Evolutionary conservation across 2,113 vertebrate genomes (phyloP), one percentile per base, ranked within the genome.

Genomic region (Muntiacus muntjak): DNA sequence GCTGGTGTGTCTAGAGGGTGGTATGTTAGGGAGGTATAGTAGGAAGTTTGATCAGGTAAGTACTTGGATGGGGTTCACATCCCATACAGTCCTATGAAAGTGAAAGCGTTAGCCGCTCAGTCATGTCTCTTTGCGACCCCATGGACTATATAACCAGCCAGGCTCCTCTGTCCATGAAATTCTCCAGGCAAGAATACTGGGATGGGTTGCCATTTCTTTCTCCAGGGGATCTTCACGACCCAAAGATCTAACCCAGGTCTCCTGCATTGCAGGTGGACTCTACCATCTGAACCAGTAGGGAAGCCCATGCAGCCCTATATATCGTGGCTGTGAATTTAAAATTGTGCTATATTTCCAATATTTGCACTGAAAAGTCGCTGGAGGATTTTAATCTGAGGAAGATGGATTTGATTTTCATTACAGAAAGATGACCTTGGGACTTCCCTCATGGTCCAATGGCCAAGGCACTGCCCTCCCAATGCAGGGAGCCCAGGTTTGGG

Each of bases 401-500:
- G 36, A 84, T 36, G 9, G 40, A 47, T 62, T 43, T 19, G 12
- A 36, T 85, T 78, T 78, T 23, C 81, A 19, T 36, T 55, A 36
- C 36, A n/a, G 43, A 76, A 84, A 62, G 23, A 7, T 23, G 47
- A 16, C 11, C 7, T 8, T 45, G 81, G 79, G 47, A 2, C 11
- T n/a, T 4, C 47, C 3, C 30, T 12, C 3, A 6, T 54, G 79
- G 50, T 16, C 5, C 19, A n/a, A 50, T 21, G 50, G 67, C n/a
- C 19, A 12, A 74, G n/a, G n/a, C 0, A 0, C n/a, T 23, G 5
- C 19, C 23, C 67, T 13, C 67, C 67, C 67, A 33, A 6, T 3
- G 5, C 45, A 50, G 78, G 78, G 15, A 30, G 28, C 78, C 28
- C 5, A 0, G 0, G 47, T 54, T n/a, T 2, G 47, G 19, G 3